phyloP scores from a whole-genome alignment of 1,140 invertebrate genomes.

The Scaptodrosophila lebanonensis region DNA sequence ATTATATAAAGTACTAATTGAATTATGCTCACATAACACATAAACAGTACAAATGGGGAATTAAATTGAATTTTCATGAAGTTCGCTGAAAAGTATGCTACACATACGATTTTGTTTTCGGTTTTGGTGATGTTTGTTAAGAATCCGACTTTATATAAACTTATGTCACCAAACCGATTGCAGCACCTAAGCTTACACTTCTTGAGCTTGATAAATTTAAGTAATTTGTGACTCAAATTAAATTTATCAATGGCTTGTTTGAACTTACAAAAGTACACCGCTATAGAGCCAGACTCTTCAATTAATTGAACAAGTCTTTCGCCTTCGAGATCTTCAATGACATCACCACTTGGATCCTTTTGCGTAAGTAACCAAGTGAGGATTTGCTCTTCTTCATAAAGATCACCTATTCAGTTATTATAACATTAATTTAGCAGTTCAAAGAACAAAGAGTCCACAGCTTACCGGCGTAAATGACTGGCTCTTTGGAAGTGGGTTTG shows the following conservation, averaged over 20 bases:
- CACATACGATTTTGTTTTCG: slow-evolving; percentile 14
- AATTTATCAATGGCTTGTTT: slow-evolving; percentile 19
- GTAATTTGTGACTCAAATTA: slow-evolving; percentile 19
- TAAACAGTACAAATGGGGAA: neutral
- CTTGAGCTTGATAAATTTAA: slow-evolving; percentile 30
- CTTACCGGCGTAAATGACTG: slow-evolving; percentile 93
- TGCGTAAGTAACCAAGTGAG: slow-evolving; percentile 93
- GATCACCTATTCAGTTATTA: slow-evolving; percentile 82
- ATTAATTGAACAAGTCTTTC: slow-evolving; percentile 88
- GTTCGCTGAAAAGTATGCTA: slow-evolving; percentile 8
- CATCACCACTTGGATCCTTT: slow-evolving; percentile 92
- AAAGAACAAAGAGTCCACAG: neutral
- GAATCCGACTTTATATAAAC: slow-evolving; percentile 33
- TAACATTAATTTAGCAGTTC: neutral
- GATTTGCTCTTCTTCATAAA: slow-evolving; percentile 93
- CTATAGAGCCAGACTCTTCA: slow-evolving; percentile 88
- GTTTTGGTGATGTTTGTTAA: no score
- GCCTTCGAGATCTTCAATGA: slow-evolving; percentile 93
- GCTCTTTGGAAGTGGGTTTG: slow-evolving; percentile 91
- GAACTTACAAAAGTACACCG: slow-evolving; percentile 95
- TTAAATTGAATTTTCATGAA: no score
- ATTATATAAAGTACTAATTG: slow-evolving; percentile 40
- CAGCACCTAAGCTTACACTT: slow-evolving; percentile 27
- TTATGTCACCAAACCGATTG: slow-evolving; percentile 70
- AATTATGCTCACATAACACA: neutral